phyloP scores from a whole-genome alignment of 2,113 vertebrate species.

The Athene noctua region DNA sequence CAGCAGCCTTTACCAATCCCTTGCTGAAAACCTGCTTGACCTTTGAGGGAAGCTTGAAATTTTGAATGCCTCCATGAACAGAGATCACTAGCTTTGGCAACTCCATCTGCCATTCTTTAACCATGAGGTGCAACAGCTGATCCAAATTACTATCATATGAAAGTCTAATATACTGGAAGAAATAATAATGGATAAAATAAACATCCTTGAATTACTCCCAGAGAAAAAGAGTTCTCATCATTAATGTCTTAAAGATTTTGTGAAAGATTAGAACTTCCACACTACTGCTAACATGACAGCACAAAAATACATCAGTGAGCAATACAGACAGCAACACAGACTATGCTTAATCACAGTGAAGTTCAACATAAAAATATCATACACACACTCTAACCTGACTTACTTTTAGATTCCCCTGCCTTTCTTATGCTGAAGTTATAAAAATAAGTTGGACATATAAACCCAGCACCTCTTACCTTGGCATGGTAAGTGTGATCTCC shows the following conservation, averaged over 20 bases:
- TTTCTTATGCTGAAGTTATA: background rate
- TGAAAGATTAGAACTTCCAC: background rate
- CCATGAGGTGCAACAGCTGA: constrained; percentile 86
- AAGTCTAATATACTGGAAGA: constrained; percentile 85
- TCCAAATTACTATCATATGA: constrained; percentile 88
- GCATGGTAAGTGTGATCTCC: constrained; percentile 87
- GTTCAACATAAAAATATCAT: background rate
- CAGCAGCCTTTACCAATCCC: constrained; percentile 89
- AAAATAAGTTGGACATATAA: background rate
- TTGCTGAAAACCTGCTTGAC: constrained; percentile 87
- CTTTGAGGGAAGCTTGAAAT: constrained; percentile 86
- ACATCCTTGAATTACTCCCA: background rate
- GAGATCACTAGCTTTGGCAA: constrained; percentile 91
- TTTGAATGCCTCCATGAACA: constrained; percentile 89
- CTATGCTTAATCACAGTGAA: rapidly evolving
- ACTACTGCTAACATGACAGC: background rate
- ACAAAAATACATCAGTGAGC: background rate
- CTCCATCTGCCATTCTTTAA: constrained; percentile 96
- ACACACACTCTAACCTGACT: background rate
- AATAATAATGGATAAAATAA: background rate
- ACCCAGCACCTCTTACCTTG: constrained; percentile 73
- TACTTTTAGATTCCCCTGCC: background rate
- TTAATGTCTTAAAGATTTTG: background rate
- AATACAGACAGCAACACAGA: background rate
- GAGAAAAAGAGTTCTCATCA: background rate